These are phyloP conservation scores for Pterophyllum scalare DNA, from an alignment of 2,113 vertebrate genomes.

Conservation along the genomic window DNA sequence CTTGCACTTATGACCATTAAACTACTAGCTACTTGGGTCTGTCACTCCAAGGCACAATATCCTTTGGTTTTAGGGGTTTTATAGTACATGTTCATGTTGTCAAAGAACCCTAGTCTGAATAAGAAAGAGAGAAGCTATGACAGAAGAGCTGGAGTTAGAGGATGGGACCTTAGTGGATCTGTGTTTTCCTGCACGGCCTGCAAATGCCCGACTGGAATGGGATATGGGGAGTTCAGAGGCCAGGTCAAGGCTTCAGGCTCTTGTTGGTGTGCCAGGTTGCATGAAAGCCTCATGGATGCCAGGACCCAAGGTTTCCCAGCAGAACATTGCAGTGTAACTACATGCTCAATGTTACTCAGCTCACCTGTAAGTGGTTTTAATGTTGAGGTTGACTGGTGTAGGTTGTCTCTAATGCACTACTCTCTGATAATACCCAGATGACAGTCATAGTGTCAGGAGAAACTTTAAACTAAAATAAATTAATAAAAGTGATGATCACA, in stretches of 20 bases:
- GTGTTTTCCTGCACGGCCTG: neutral
- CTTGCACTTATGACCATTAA: neutral
- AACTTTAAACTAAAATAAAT: neutral
- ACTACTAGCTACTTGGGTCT: neutral
- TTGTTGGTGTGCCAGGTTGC: neutral
- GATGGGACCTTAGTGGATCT: neutral
- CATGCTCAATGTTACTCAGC: neutral
- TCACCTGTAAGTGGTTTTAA: conserved; percentile 6
- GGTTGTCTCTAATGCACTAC: conserved; percentile 2
- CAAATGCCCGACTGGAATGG: neutral
- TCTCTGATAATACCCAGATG: neutral
- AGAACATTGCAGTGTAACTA: neutral
- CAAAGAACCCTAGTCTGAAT: neutral
- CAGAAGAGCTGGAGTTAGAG: neutral
- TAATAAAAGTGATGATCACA: no score
- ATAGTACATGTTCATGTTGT: neutral
- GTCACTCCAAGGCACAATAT: neutral
- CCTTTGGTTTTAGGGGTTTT: neutral
- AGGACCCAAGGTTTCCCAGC: neutral
- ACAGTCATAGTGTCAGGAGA: neutral
- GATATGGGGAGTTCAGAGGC: neutral
- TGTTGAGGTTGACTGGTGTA: neutral
- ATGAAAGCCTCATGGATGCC: neutral
- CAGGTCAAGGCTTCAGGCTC: neutral
- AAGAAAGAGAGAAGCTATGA: neutral